Base-by-base conservation (phyloP, 2,113 vertebrate species). In the Pomatostomus ruficeps region DNA sequence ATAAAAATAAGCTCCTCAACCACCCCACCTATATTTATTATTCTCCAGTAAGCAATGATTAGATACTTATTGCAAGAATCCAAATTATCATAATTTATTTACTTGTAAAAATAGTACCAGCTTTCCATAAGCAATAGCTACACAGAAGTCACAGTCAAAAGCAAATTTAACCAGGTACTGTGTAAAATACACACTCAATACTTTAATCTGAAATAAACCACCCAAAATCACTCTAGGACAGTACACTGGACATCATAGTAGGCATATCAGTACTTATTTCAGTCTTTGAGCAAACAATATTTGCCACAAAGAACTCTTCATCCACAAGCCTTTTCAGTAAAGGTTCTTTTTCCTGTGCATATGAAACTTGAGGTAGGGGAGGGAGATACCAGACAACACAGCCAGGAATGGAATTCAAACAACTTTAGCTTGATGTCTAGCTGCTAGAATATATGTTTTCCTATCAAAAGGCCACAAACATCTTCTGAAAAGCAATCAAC, bases 401-500 rank as follows among this genome's bases (percentile, higher is more conserved):
- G 20, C 57, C 45, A 52, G 36, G 31, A 91, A 82, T 7, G 31
- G 25, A 46, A 91, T 14, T 15, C 18, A 77, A 70, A 62, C 22
- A 66, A 79, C 58, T 68, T 52, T 40, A 49, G 12, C 33, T 89
- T 3, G 3, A 36, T 11, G 4, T 20, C 51, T 38, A 80, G 17
- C 38, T 62, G 49, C n/a, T 33, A 72, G 29, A 82, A 74, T 49
- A 35, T 15, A 24, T 8, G 7, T 33, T 42, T 40, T 83, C 19
- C 22, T 55, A 40, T 12, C 23, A 52, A 59, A 82, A 70, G 21
- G 19, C 48, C 6, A 7, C 31, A 73, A 92, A n/a, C 20, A 48
- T 8, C 42, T 40, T 40, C 33, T 54, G 48, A 62, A 85, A 72
- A 72, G 43, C 0, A 0, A 42, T 0, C 5, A 2, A 68, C 17